Conservation (phyloP, 1,140 invertebrate species). For the Orchestia grillus region DNA sequence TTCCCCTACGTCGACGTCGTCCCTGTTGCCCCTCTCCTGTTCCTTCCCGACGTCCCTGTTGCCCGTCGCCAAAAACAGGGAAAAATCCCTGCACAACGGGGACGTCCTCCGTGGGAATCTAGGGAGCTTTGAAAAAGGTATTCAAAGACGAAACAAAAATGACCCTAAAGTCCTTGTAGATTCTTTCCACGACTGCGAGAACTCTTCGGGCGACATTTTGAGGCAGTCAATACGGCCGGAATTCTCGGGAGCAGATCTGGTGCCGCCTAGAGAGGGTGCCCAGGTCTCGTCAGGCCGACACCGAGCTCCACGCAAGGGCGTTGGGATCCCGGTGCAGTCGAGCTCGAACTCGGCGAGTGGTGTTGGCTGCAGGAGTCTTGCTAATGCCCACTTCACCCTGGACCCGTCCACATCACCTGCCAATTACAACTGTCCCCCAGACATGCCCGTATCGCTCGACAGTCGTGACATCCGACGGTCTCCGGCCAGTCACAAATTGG, state of each 20-base stretch:
- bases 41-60: not conserved
- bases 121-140: no score
- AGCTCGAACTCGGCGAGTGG: not conserved
- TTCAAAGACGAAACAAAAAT: not conserved
- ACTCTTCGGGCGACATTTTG: not conserved
- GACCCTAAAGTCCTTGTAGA: not conserved
- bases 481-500: not conserved
- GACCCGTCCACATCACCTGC: not conserved
- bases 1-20: not conserved
- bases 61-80: not conserved
- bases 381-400: no score
- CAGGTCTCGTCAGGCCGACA: not conserved
- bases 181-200: not conserved
- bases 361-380: not conserved
- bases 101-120: not conserved
- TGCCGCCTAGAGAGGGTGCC: constrained; percentile 57
- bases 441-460: not conserved
- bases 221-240: not conserved
- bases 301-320: not conserved
- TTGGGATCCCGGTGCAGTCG: not conserved
- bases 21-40: not conserved
- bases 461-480: not conserved
- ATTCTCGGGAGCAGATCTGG: not conserved
- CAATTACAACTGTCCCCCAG: not conserved
- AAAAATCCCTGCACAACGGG: not conserved